Conservation (phyloP, 2,113 vertebrate genomes). For the Crotalus horridus region DNA sequence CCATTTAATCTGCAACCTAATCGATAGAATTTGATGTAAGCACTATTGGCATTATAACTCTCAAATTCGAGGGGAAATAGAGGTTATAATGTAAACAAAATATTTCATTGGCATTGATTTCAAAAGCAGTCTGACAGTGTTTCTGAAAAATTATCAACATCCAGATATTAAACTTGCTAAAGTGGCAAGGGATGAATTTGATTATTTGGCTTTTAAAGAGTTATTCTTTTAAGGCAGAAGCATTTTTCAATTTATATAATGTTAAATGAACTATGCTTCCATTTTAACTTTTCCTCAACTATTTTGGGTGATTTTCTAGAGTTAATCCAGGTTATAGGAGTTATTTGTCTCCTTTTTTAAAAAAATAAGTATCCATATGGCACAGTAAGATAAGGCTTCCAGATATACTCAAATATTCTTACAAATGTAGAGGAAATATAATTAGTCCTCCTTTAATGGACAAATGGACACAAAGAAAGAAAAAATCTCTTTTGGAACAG, state of each 20-base stretch:
- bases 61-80: slow-evolving; percentile 53
- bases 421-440: not conserved
- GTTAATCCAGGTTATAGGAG: slow-evolving; percentile 42
- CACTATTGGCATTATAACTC: slow-evolving; percentile 50
- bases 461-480: not conserved
- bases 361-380: slow-evolving; percentile 18
- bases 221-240: slow-evolving; percentile 42
- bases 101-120: slow-evolving; percentile 65
- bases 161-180: slow-evolving; percentile 53
- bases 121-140: slow-evolving; percentile 48
- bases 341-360: slow-evolving; percentile 25
- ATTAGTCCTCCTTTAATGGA: not conserved
- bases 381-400: slow-evolving; percentile 16
- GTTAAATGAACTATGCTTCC: slow-evolving; percentile 46
- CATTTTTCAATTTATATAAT: slow-evolving; percentile 55
- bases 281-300: slow-evolving; percentile 27
- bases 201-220: slow-evolving; percentile 57
- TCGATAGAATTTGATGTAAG: slow-evolving; percentile 51
- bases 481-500: not conserved
- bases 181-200: slow-evolving; percentile 51
- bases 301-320: slow-evolving; percentile 29
- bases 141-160: slow-evolving; percentile 51
- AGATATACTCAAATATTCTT: not conserved
- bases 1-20: slow-evolving; percentile 56
- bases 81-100: slow-evolving; percentile 63